Percentiles rank a stretch among this genome's conserved stretches.
phyloP scores from a whole-genome alignment of 1,140 invertebrate species.

The Atopsyche davidsoni region DNA sequence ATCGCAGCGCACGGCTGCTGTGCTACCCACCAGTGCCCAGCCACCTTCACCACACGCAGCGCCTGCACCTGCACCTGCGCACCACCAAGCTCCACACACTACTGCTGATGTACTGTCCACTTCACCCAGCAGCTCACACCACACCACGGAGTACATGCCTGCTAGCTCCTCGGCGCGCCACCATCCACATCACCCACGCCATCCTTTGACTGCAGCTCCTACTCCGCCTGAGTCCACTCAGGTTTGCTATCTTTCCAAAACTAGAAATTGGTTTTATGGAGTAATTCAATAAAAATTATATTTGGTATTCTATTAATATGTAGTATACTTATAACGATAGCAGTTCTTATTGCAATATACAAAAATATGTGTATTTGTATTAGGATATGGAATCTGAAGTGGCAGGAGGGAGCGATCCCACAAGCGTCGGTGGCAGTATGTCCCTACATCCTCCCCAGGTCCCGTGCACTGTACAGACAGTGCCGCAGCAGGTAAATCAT shows the following conservation, averaged over 20 bases:
- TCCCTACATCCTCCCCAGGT: conserved; percentile 42
- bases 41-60: neutral
- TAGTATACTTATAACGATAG: conserved; percentile 1
- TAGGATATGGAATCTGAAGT: conserved; percentile 50
- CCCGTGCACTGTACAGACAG: conserved; percentile 39
- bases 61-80: conserved; percentile 9
- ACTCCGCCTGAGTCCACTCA: conserved; percentile 39
- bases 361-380: conserved; percentile 11
- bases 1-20: conserved; percentile 69
- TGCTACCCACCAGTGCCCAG: conserved; percentile 61
- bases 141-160: conserved; percentile 62
- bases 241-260: conserved; percentile 28
- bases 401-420: conserved; percentile 38
- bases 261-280: neutral
- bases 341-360: too few species aligned
- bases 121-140: conserved; percentile 53
- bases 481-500: conserved; percentile 36
- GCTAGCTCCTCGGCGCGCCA: conserved; percentile 57
- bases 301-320: neutral
- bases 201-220: conserved; percentile 39
- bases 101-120: conserved; percentile 55
- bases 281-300: neutral
- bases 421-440: conserved; percentile 39
- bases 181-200: conserved; percentile 44
- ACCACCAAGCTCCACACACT: conserved; percentile 45